Evolutionary conservation across 2,888 invertebrate genomes (phyloP).

Genomic region (Eilema griseolum): DNA sequence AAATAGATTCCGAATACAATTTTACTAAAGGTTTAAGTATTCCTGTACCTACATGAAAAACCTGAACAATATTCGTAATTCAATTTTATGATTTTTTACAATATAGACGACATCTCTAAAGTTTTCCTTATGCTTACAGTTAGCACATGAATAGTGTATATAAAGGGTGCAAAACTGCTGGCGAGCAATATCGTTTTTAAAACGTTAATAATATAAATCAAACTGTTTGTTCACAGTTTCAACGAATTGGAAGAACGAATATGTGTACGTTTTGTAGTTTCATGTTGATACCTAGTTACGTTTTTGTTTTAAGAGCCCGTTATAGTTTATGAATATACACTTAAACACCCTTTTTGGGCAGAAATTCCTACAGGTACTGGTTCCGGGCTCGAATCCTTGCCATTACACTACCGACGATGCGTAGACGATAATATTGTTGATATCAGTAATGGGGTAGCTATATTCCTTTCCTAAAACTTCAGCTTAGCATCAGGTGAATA

Average conservation of each 20-base stretch:
- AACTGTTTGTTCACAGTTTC: constrained; percentile 37
- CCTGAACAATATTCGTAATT: not conserved
- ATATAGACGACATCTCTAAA: constrained; percentile 38
- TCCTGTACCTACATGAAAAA: not conserved
- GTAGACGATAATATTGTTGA: no score
- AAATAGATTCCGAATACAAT: not conserved
- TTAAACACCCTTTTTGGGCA: no score
- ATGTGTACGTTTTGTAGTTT: constrained; percentile 35
- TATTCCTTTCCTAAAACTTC: no score
- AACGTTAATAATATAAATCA: constrained; percentile 63
- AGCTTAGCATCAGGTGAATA: no score
- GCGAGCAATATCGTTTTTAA: constrained; percentile 58
- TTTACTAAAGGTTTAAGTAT: not conserved
- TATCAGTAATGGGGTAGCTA: no score
- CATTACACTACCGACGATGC: no score
- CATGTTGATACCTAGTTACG: no score
- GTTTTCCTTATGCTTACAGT: constrained; percentile 46
- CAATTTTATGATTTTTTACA: no score
- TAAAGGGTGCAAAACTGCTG: constrained; percentile 55
- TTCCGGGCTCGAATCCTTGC: no score
- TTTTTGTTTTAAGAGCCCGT: no score
- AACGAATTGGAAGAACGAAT: constrained; percentile 34
- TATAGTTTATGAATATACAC: no score
- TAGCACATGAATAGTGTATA: constrained; percentile 60
- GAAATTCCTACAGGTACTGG: no score